phyloP scores from a whole-genome alignment of 2,113 vertebrate genomes.

The Microtus pennsylvanicus region DNA sequence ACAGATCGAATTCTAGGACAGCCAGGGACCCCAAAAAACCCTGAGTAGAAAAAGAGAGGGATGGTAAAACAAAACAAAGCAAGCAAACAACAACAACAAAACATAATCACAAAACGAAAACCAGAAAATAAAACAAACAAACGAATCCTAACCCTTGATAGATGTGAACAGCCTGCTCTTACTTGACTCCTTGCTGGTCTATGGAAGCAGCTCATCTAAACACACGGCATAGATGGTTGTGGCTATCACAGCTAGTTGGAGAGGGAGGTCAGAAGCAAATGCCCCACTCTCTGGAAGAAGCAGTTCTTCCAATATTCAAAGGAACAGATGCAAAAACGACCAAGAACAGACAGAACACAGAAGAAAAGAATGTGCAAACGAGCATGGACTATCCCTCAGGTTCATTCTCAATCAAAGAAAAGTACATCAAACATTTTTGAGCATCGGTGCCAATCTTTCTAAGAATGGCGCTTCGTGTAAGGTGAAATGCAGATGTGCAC shows the following conservation, averaged over 20 bases:
- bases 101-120: not conserved
- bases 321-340: not conserved
- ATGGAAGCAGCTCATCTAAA: not conserved
- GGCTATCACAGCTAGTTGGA: not conserved
- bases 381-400: not conserved
- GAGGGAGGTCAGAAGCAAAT: not conserved
- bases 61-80: not conserved
- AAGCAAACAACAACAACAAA: not conserved
- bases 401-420: conserved; percentile 3
- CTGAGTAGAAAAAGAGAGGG: not conserved
- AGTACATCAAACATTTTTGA: not conserved
- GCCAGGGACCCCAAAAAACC: not conserved
- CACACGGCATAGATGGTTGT: not conserved
- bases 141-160: not conserved
- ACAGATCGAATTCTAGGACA: not conserved
- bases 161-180: not conserved
- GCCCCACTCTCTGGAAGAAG: not conserved
- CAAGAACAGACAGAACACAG: not conserved
- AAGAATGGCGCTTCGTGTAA: not conserved
- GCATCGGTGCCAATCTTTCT: not conserved
- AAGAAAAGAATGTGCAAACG: not conserved
- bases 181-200: not conserved
- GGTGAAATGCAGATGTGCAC: not conserved
- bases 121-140: not conserved
- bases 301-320: not conserved